phyloP scores from a whole-genome alignment of 2,113 vertebrate species.

The Bos indicus region DNA sequence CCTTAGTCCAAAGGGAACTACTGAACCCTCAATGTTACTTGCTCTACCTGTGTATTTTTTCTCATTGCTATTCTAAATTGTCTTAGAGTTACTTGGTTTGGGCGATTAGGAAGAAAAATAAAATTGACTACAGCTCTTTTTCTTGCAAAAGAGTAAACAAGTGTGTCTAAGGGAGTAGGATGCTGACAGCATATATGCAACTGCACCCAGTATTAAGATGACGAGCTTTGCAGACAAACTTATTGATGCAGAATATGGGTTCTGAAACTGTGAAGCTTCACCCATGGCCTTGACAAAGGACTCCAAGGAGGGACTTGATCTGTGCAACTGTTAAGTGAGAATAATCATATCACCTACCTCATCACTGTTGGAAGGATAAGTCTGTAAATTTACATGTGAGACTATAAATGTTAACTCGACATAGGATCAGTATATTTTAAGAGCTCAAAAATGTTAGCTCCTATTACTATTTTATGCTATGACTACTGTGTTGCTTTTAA shows the following conservation, averaged over 20 bases:
- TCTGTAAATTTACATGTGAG: background rate
- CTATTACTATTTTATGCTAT: background rate
- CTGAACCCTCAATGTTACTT: background rate
- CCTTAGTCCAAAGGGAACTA: background rate
- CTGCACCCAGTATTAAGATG: background rate
- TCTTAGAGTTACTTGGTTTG: constrained; percentile 4
- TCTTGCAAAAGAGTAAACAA: background rate
- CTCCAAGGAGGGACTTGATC: background rate
- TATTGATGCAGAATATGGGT: background rate
- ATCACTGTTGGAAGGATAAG: background rate
- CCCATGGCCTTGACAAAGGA: background rate
- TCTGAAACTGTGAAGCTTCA: background rate
- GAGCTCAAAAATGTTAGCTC: background rate
- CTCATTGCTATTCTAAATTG: background rate
- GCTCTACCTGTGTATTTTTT: background rate
- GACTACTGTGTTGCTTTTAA: background rate
- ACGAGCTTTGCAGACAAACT: background rate
- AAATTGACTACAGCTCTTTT: background rate
- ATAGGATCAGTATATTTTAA: background rate
- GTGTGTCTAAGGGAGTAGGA: background rate
- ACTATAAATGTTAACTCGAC: background rate
- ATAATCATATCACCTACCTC: background rate
- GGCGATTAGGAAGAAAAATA: constrained; percentile 9
- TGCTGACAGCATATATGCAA: background rate
- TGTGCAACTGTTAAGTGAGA: background rate